phyloP scores from a whole-genome alignment of 2,113 vertebrate genomes.

The Sapajus apella region DNA sequence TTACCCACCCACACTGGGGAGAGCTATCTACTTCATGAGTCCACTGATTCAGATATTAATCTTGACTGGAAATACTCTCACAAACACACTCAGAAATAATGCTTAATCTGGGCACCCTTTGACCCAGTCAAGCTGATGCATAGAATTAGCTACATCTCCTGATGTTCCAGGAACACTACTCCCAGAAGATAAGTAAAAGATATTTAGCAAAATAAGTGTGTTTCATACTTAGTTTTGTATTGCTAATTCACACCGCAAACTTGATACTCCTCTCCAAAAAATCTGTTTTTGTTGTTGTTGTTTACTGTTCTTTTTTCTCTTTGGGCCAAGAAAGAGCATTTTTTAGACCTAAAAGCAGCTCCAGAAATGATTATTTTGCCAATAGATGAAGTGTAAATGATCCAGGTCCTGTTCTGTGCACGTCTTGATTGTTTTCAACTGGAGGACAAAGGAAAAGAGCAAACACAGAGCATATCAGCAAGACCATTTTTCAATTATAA shows the following conservation, averaged over 20 bases:
- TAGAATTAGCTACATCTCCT: background rate
- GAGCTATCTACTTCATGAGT: background rate
- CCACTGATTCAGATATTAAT: background rate
- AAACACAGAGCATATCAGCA: background rate
- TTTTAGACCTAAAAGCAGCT: background rate
- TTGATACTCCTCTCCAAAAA: background rate
- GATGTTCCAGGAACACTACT: fast-evolving
- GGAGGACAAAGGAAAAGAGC: background rate
- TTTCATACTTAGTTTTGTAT: background rate
- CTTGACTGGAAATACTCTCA: background rate
- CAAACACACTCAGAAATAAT: background rate
- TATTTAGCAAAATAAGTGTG: background rate
- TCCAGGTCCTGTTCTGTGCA: background rate
- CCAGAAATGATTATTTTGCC: background rate
- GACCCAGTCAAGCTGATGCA: background rate
- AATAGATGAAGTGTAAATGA: background rate
- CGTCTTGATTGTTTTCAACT: background rate
- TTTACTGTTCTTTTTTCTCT: background rate
- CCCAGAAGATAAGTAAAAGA: background rate
- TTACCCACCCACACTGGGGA: background rate
- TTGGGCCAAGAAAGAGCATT: background rate
- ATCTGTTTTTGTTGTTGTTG: background rate
- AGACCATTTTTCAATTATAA: conserved; percentile 13
- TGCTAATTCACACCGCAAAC: background rate
- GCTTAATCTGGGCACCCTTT: background rate